Base-by-base conservation (phyloP, 1,140 invertebrate genomes). In the Nomia melanderi region DNA sequence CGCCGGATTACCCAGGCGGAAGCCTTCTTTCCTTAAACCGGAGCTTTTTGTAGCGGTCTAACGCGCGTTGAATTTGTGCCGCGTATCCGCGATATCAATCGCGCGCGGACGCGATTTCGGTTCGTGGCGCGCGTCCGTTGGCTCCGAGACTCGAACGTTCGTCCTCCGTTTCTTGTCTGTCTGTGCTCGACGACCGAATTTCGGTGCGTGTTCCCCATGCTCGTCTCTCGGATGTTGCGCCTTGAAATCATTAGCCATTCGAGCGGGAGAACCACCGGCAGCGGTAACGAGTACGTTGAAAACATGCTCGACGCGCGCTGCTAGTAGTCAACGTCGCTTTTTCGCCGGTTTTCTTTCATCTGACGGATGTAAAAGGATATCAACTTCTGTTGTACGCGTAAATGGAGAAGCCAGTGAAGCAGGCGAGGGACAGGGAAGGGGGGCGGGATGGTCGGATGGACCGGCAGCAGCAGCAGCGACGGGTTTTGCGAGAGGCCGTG, bases 71-170 rank as follows among this genome's bases (percentile, higher is more conserved):
- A 77, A 77, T 80, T 71, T 60, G 44, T 39, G 14, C 12, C 64
- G 67, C 74, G 74, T 77, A 65, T 29, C 59, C 53, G n/a, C 41
- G 20, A 70, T 71, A 80, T 71, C 78, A 80, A 80, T 80, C 71
- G 59, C 60, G n/a, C 57, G 31, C n/a, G 9, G 2, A 50, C 47
- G 7, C 47, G n/a, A 50, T 50, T 50, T 50, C 20, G 20, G 47
- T 7, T 20, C 17, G 2, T 6, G 5, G 5, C n/a, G 4, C 20
- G 8, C n/a, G 7, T 8, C 3, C 33, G 33, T 36, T 36, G 33
- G 33, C n/a, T n/a, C n/a, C 8, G 33, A 8, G 3, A 36, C 3
- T 8, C 3, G 3, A 36, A 36, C 33, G 33, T 3, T 5, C 3
- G 3, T 8, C 8, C 33, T 36, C 33, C 33, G 3, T 36, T 36